Evolutionary conservation across 2,113 vertebrate genomes (phyloP), one percentile per base, ranked within the genome.

Genomic region (Anolis sagrei): DNA sequence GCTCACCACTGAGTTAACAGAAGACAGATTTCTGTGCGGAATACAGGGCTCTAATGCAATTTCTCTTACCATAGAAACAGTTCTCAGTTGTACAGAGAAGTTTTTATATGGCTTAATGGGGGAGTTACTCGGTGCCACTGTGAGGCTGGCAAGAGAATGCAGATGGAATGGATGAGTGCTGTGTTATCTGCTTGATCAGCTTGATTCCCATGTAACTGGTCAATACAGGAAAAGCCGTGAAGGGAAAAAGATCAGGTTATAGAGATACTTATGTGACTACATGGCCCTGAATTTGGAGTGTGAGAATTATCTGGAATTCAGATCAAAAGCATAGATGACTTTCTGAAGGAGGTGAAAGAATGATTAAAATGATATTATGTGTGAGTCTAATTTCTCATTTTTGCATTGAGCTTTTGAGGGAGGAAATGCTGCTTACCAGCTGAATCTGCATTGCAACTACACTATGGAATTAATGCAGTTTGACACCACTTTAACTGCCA

Each of bases 371-470:
- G 87, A n/a, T 86, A 76, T 7, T 70, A 90, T 89, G 84, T 76
- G 77, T 83, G 81, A 77, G 18, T 93, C 82, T 4, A 90, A 80
- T 90, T 91, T 92, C 92, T 90, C 87, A 79, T 44, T 76, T 93
- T 83, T 84, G 89, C n/a, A 1, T 62, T 44, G 83, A 88, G 87
- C 90, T 92, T 87, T 85, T 64, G 6, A 90, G 92, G 86, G 6
- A 90, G 92, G 86, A 89, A 86, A 91, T 88, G 74, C 80, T 90
- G 54, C 84, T 92, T 87, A 89, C 89, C 91, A 90, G 90, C 89
- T 91, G 90, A 88, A 81, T 44, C 39, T 44, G 39, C 39, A 44
- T 44, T 4, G 39, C 39, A 44, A 5, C 39, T 44, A 44, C 39
- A 44, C 39, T 44, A 44, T 44, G 39, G 39, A 44, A 44, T 44